Percentiles rank a stretch among this genome's conserved stretches.
Evolutionary conservation across 2,797 vertebrate species (phyloP).

Genomic region (Centropyge bicolor): DNA sequence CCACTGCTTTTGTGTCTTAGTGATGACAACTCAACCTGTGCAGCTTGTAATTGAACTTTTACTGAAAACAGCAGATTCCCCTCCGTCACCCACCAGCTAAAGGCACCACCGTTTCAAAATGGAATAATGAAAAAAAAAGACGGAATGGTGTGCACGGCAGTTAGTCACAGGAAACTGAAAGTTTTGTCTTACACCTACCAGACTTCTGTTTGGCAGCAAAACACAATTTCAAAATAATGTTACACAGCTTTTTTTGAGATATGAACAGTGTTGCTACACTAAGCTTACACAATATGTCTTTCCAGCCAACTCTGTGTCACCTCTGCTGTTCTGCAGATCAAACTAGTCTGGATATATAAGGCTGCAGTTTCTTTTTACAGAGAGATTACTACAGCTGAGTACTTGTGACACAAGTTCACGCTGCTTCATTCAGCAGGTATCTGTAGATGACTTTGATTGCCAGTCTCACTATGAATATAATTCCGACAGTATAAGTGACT

Average conservation of each 20-base stretch:
- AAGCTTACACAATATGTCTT: conserved; percentile 35
- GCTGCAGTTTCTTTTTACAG: conserved; percentile 2
- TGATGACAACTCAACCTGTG: conserved; percentile 78
- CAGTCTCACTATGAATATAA: conserved; percentile 2
- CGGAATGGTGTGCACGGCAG: conserved; percentile 36
- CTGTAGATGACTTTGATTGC: conserved; percentile 5
- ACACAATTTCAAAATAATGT: conserved; percentile 48
- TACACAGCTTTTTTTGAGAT: conserved; percentile 31
- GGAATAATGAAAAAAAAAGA: conserved; percentile 51
- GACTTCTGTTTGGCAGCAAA: conserved; percentile 30
- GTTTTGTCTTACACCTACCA: conserved; percentile 17
- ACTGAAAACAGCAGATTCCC: conserved; percentile 51
- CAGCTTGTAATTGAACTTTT: conserved; percentile 80
- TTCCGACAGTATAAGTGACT: conserved; percentile 14
- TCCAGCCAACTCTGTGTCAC: conserved; percentile 23
- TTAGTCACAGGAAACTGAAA: conserved; percentile 22
- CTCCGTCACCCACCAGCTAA: conserved; percentile 47
- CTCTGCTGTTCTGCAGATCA: conserved; percentile 39
- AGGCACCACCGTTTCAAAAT: conserved; percentile 30
- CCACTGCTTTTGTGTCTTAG: conserved; percentile 76
- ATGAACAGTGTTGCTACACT: conserved; percentile 36
- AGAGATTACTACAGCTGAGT: conserved; percentile 18
- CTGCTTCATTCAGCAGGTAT: conserved; percentile 2
- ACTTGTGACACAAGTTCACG: conserved; percentile 20
- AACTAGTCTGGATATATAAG: conserved; percentile 31